These are phyloP conservation scores for Heliopora coerulea DNA, from an alignment of 92 coral and sea anemone species.

Conservation along the genomic window DNA sequence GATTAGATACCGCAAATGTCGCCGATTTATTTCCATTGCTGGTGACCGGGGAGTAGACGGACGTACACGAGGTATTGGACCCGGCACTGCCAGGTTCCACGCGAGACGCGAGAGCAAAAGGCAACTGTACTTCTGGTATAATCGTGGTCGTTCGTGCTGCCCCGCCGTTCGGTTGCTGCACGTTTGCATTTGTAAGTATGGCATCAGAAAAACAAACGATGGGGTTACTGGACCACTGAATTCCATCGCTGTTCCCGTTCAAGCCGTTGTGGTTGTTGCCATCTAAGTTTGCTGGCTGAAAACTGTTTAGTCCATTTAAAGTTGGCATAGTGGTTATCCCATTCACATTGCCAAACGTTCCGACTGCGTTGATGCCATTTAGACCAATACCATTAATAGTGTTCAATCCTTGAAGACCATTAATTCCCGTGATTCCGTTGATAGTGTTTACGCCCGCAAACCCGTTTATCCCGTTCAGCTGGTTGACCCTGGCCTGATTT, in stretches of 20 bases:
- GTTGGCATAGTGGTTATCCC: conserved; percentile 69
- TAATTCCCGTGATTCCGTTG: conserved; percentile 78
- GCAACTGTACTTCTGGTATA: conserved; percentile 85
- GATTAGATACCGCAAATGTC: conserved; percentile 81
- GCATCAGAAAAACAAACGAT: conserved; percentile 95
- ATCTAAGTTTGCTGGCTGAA: conserved; percentile 66
- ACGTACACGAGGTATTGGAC: conserved; percentile 78
- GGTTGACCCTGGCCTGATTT: conserved; percentile 67
- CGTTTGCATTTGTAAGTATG: conserved; percentile 68
- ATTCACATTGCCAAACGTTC: conserved; percentile 40
- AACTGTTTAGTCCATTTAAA: conserved; percentile 61
- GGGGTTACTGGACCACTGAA: conserved; percentile 96
- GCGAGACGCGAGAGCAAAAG: conserved; percentile 80
- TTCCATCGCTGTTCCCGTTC: conserved; percentile 69
- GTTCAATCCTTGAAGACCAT: conserved; percentile 82
- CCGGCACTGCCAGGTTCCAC: conserved; percentile 69
- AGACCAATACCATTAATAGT: conserved; percentile 67
- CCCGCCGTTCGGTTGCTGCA: conserved; percentile 68
- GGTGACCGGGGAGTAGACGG: conserved; percentile 89
- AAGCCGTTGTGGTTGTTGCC: conserved; percentile 62
- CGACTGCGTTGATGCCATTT: conserved; percentile 31
- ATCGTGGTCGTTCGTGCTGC: conserved; percentile 63
- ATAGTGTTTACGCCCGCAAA: conserved; percentile 73
- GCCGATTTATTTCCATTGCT: conserved; percentile 75
- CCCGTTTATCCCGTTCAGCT: conserved; percentile 78